Evolutionary conservation across 2,888 invertebrate genomes (phyloP).

Genomic region (Coenonympha arcania): DNA sequence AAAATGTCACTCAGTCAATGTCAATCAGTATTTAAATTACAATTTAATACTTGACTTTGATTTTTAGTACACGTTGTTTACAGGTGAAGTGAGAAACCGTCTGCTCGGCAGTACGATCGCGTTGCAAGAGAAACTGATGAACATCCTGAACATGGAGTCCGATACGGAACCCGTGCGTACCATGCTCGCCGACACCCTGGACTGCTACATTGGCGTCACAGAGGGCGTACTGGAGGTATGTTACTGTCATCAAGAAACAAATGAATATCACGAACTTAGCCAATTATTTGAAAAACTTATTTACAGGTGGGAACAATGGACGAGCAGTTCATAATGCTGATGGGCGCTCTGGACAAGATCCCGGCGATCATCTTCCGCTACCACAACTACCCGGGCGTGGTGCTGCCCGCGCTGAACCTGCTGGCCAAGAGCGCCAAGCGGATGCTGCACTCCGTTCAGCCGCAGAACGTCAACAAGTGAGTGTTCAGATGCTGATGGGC

Average conservation of each 20-base stretch:
- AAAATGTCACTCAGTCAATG: too few relatives aligned
- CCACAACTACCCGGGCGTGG: constrained; percentile 85
- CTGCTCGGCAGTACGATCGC: constrained; percentile 56
- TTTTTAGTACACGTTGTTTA: too few relatives aligned
- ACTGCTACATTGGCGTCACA: constrained; percentile 82
- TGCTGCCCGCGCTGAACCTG: constrained; percentile 82
- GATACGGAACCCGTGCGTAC: constrained; percentile 66
- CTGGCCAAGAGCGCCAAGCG: constrained; percentile 81
- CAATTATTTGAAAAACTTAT: constrained; percentile 1
- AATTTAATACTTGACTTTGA: too few relatives aligned
- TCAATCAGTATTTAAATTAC: too few relatives aligned
- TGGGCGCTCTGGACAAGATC: constrained; percentile 78
- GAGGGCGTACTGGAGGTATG: constrained; percentile 61
- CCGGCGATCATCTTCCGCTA: constrained; percentile 81
- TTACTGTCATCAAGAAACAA: too few relatives aligned
- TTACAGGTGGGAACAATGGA: constrained; percentile 59
- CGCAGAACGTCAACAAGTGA: constrained; percentile 74
- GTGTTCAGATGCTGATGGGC: constrained; percentile 22
- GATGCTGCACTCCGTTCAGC: constrained; percentile 77
- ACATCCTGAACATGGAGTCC: constrained; percentile 77
- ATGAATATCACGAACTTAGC: not conserved
- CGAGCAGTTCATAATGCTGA: constrained; percentile 71
- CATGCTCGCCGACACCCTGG: constrained; percentile 81
- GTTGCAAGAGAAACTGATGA: constrained; percentile 61
- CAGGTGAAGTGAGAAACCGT: constrained; percentile 61